Evolutionary conservation across 2,888 invertebrate genomes (phyloP), one percentile per base, ranked within the genome.

Genomic region (Xanthostigma xanthostigma): DNA sequence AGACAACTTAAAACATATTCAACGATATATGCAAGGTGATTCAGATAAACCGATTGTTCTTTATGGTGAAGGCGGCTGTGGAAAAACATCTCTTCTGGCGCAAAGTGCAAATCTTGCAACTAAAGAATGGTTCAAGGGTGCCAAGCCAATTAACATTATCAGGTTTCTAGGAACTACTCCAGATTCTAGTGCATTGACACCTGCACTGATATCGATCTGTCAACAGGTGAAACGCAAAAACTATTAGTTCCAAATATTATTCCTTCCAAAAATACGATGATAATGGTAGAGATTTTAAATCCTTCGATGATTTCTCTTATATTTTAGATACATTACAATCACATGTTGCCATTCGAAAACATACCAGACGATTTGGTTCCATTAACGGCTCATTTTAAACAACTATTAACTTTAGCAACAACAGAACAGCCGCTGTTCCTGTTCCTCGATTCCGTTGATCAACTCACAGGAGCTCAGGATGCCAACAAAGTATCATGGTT

Each of bases 311-410:
- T 48, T 10, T 47, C 13, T 17, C 13, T 42, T 13, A 41, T 9
- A 46, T 69, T 72, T 10, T 65, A 89, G 87, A 84, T 91, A 55
- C 90, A 89, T 0, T 93, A 93, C 70, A 93, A 92, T 67, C 89
- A 85, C 60, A 87, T 89, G 70, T 70, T 92, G 39, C 85, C 91
- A 0, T 90, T 91, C 64, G 93, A 94, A 62, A 84, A 88, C 47
- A 94, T 96, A 48, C 97, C 97, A 0, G 93, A 94, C 60, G 97
- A 97, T 64, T 69, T 97, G 57, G 94, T 96, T 34, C 95, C 95
- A 1, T 71, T 97, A 37, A 94, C 94, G 8, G 93, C 93, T 1
- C 88, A 95, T 68, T 94, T 97, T 70, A 97, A 97, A 68, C 88
- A 93, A 57, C 74, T 97, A 42, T 69, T 96, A 50, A 85, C 87